Evolutionary conservation across 2,888 invertebrate genomes (phyloP), one percentile per base, ranked within the genome.

Genomic region (Xestia sexstrigata): DNA sequence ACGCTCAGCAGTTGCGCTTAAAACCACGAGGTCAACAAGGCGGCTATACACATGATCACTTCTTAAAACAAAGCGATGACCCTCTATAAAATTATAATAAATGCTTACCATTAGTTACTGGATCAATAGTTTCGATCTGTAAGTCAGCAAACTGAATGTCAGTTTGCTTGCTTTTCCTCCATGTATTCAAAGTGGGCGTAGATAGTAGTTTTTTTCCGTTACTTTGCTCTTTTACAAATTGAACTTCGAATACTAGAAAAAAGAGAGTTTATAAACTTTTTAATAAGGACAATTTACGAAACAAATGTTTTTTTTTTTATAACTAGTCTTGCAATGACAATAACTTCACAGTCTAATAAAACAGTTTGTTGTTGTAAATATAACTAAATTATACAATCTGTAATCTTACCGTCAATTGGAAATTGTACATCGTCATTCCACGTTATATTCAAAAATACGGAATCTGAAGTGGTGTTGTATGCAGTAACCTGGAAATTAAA

Each of bases 381-480:
- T 30, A 30, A 60, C 2, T 39, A 63, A 39, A 65, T n/a, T n/a
- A n/a, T 0, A 63, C 39, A 42, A 65, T 65, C 30, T n/a, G n/a
- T 42, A 65, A n/a, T n/a, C 91, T 91, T 88, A 95, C 95, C 90
- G 75, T 89, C 87, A 1, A 95, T 87, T 30, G 93, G 94, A 77
- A 93, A 95, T 13, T 85, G 71, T 63, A 92, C 78, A 58, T 90
- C 90, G 0, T 89, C 89, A 13, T 87, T 74, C 94, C 94, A 95
- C 6, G 87, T 84, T 7, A 94, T 77, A 55, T 90, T 91, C 20
- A 94, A 88, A 42, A 86, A 68, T 20, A 95, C 75, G 23, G 80
- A 49, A 55, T 84, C 81, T 2, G 87, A 85, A 13, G 88, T 87
- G 2, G 77, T 69, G 23, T 89, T 82, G 11, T 74, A 70, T 8